Percentiles rank a stretch among this genome's conserved stretches.
phyloP scores from a whole-genome alignment of 1,140 invertebrate genomes.

The Heliconius eleuchia region DNA sequence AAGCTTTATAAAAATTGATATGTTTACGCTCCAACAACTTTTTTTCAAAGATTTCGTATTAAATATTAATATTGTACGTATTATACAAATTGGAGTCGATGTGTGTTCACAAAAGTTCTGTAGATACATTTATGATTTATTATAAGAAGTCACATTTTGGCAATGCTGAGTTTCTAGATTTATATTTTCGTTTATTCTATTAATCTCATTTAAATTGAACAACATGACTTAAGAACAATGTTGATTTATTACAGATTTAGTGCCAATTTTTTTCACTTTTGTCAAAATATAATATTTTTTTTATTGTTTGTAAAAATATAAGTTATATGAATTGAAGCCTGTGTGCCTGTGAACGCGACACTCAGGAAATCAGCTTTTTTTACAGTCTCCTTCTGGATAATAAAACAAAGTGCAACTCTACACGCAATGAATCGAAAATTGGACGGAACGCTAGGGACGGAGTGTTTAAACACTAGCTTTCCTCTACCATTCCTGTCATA shows the following conservation, averaged over 20 bases:
- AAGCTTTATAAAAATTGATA: no score
- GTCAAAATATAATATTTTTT: not conserved
- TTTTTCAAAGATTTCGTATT: no score
- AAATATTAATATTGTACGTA: not conserved
- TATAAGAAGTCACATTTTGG: slow-evolving; percentile 47
- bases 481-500: no score
- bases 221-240: slow-evolving; percentile 43
- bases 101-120: not conserved
- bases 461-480: no score
- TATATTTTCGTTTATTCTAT: slow-evolving; percentile 63
- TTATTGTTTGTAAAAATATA: no score
- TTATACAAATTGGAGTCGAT: not conserved
- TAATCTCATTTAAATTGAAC: slow-evolving; percentile 60
- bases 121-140: slow-evolving; percentile 57
- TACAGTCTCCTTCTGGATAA: no score
- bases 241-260: slow-evolving; percentile 48
- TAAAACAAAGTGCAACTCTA: no score
- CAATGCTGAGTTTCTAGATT: slow-evolving; percentile 53
- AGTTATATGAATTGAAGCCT: no score
- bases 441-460: no score
- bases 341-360: no score
- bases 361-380: no score
- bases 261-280: not conserved
- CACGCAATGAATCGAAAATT: no score
- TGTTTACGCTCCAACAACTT: not conserved